Evolutionary conservation across 2,113 vertebrate genomes (phyloP).

Genomic region (Chaetodon auriga): DNA sequence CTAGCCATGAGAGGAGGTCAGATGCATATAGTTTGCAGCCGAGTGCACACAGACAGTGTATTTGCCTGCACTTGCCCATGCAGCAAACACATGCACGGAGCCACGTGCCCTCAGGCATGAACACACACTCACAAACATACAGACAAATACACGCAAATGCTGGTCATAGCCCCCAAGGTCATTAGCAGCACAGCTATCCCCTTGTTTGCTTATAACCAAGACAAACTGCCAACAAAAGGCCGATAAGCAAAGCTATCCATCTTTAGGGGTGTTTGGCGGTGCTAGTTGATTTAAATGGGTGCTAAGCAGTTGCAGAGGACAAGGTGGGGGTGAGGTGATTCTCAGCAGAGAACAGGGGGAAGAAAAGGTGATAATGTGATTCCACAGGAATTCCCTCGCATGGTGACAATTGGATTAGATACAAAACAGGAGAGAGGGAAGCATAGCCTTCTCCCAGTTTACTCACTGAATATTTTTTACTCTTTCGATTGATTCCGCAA

Average conservation of each 20-base stretch:
- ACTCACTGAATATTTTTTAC: not conserved
- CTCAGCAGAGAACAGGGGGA: not conserved
- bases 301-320: conserved; percentile 61
- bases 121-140: not conserved
- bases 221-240: conserved; percentile 80
- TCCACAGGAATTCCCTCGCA: not conserved
- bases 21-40: conserved; percentile 50
- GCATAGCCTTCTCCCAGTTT: not conserved
- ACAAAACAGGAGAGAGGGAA: not conserved
- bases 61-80: conserved; percentile 14
- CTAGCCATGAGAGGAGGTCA: conserved; percentile 68
- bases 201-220: conserved; percentile 68
- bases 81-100: not conserved
- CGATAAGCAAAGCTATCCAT: conserved; percentile 76
- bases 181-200: conserved; percentile 66
- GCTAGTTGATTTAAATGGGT: conserved; percentile 69
- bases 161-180: conserved; percentile 63
- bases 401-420: conserved; percentile 9
- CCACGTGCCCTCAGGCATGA: not conserved
- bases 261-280: conserved; percentile 47
- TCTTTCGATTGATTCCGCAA: not conserved
- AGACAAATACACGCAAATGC: not conserved
- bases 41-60: not conserved
- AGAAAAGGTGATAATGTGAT: not conserved
- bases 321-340: conserved; percentile 35